Evolutionary conservation across 2,888 invertebrate species (phyloP), one percentile per base, ranked within the genome.

Genomic region (Tanaodytes sp.): DNA sequence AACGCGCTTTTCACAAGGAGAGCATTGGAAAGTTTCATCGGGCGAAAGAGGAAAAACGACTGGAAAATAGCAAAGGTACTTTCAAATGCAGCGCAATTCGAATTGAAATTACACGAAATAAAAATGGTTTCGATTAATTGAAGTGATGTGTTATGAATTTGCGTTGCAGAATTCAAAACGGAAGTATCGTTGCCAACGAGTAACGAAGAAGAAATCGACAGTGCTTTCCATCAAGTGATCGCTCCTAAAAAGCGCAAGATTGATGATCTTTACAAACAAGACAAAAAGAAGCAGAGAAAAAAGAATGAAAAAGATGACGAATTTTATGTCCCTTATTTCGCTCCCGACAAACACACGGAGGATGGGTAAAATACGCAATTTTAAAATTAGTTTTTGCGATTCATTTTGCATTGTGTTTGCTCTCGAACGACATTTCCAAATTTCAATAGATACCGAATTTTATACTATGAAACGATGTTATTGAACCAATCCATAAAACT

Each of bases 341-440:
- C 97, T 0, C 88, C 90, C 33, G 96, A 97, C 84, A 92, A 91
- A 80, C 92, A 94, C 75, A 93, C 94, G 0, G 96, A 96, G 86
- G 88, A 89, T 72, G 94, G 93, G 92, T 93, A 61, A 49, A 20
- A 23, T 23, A 23, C 5, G 8, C 23, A 23, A 4, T 23, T 23
- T 23, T 23, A n/a, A n/a, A n/a, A n/a, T n/a, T n/a, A n/a, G n/a
- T n/a, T n/a, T n/a, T n/a, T n/a, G n/a, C n/a, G n/a, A n/a, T n/a
- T n/a, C n/a, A n/a, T n/a, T n/a, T n/a, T n/a, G n/a, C n/a, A n/a
- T n/a, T n/a, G n/a, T n/a, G n/a, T 27, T 27, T 27, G 5, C 9
- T 27, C 5, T 8, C 27, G 9, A 27, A 9, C 5, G 27, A 27
- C 5, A 27, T 27, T 27, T 27, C 27, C 9, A 9, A 27, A 27